These are phyloP conservation scores for Microchrysa polita DNA, from an alignment of 2,888 invertebrate species.

Conservation along the genomic window DNA sequence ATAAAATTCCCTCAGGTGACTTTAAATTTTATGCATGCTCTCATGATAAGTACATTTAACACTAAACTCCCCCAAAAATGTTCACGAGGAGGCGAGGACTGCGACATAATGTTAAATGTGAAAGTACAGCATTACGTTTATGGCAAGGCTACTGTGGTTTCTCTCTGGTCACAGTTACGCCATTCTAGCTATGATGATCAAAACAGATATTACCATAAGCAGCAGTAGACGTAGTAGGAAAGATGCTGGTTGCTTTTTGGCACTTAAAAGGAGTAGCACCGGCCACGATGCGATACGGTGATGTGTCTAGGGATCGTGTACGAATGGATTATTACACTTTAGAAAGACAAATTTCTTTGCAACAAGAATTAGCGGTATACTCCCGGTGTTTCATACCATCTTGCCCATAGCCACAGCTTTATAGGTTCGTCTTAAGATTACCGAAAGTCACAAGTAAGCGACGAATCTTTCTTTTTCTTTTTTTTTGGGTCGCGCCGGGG, in stretches of 20 bases:
- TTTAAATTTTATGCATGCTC: constrained; percentile 50
- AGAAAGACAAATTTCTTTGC: constrained; percentile 49
- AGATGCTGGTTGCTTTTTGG: constrained; percentile 1
- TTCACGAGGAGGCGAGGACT: constrained; percentile 3
- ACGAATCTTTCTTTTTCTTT: not conserved
- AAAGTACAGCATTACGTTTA: constrained; percentile 8
- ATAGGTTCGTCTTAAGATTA: constrained; percentile 35
- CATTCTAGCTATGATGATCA: not conserved
- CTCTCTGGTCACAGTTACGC: too few relatives aligned
- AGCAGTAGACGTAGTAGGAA: not conserved
- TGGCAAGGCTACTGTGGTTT: too few relatives aligned
- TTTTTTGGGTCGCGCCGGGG: too few relatives aligned
- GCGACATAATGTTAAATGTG: constrained; percentile 28
- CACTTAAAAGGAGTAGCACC: constrained; percentile 1
- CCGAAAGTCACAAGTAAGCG: constrained; percentile 11
- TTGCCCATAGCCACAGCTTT: constrained; percentile 17
- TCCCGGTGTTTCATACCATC: too few relatives aligned
- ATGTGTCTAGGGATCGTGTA: constrained; percentile 37
- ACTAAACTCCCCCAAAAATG: constrained; percentile 41
- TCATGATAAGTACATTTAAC: constrained; percentile 49
- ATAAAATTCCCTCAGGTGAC: constrained; percentile 49
- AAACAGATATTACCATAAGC: too few relatives aligned
- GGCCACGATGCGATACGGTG: not conserved
- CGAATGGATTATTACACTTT: constrained; percentile 41
- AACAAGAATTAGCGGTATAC: constrained; percentile 48